Conservation (phyloP, 2,113 vertebrate species). For the Abramis brama region DNA sequence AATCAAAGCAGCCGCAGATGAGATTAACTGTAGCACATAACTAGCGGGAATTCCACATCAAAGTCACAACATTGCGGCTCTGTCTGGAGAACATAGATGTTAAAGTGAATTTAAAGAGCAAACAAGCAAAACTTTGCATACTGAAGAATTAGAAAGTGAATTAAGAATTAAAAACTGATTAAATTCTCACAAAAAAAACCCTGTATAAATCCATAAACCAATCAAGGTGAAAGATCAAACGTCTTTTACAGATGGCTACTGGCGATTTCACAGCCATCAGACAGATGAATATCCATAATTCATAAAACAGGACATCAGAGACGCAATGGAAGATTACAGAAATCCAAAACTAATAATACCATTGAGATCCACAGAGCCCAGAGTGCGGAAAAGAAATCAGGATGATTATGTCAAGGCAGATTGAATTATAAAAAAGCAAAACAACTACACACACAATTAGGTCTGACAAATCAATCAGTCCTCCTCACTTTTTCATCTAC, state of each 20-base stretch:
- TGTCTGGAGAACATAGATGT: constrained; percentile 40
- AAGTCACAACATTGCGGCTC: constrained; percentile 17
- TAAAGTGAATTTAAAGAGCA: constrained; percentile 30
- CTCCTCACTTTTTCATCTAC: background rate
- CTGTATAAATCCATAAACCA: background rate
- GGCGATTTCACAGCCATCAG: background rate
- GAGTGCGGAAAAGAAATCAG: background rate
- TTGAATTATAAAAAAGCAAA: constrained; percentile 16
- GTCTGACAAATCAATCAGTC: background rate
- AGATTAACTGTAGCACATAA: constrained; percentile 26
- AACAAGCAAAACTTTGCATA: constrained; percentile 5
- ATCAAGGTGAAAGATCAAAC: constrained; percentile 48
- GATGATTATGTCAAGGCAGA: background rate
- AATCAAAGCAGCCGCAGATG: constrained; percentile 44
- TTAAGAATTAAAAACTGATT: constrained; percentile 42
- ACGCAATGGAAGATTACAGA: background rate
- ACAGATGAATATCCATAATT: constrained; percentile 18
- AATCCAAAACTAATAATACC: constrained; percentile 1
- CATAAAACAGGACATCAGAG: constrained; percentile 28
- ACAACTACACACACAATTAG: constrained; percentile 3
- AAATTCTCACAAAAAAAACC: background rate
- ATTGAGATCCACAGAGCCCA: constrained; percentile 1
- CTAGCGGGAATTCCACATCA: constrained; percentile 47
- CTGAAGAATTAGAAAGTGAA: background rate
- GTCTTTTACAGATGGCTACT: constrained; percentile 30